A percentile compares a stretch with the other conserved stretches of the same genome.
Evolutionary conservation across 2,888 invertebrate genomes (phyloP).

Genomic region (Aquatica leii): DNA sequence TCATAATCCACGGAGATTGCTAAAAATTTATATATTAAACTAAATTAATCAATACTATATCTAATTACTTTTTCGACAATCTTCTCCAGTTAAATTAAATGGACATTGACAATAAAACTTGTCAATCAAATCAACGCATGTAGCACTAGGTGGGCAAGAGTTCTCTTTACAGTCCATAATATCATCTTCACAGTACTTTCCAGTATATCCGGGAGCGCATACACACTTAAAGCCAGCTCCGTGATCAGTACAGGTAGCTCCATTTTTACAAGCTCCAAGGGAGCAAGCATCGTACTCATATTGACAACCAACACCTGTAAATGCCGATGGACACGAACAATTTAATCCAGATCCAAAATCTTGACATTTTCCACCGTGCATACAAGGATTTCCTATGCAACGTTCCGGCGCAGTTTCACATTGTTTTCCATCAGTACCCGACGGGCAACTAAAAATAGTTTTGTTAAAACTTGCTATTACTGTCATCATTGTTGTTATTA

Average conservation of each 20-base stretch:
- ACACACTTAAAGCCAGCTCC: slow-evolving; percentile 85
- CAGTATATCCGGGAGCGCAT: slow-evolving; percentile 81
- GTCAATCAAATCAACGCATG: slow-evolving; percentile 89
- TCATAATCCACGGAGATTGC: slow-evolving; percentile 99
- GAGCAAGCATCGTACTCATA: slow-evolving; percentile 94
- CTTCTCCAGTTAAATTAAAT: slow-evolving; percentile 94
- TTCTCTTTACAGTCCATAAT: slow-evolving; percentile 92
- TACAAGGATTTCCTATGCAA: slow-evolving; percentile 92
- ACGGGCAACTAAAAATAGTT: slow-evolving; percentile 74
- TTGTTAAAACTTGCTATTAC: too few relatives aligned
- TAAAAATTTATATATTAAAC: slow-evolving; percentile 64
- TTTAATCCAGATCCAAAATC: slow-evolving; percentile 95
- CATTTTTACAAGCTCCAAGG: slow-evolving; percentile 89
- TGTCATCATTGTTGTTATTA: slow-evolving; percentile 46
- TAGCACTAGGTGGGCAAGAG: slow-evolving; percentile 93
- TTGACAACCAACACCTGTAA: slow-evolving; percentile 84
- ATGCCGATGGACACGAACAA: slow-evolving; percentile 89
- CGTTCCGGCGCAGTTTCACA: slow-evolving; percentile 97
- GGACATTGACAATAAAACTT: slow-evolving; percentile 96
- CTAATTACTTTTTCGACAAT: slow-evolving; percentile 91
- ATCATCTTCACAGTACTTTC: slow-evolving; percentile 88
- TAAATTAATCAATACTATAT: background rate
- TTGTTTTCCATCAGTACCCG: slow-evolving; percentile 95
- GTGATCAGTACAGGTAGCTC: slow-evolving; percentile 89
- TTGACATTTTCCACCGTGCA: slow-evolving; percentile 95